Conservation (phyloP, 2,113 vertebrate species). For the Crotalus tigris region DNA sequence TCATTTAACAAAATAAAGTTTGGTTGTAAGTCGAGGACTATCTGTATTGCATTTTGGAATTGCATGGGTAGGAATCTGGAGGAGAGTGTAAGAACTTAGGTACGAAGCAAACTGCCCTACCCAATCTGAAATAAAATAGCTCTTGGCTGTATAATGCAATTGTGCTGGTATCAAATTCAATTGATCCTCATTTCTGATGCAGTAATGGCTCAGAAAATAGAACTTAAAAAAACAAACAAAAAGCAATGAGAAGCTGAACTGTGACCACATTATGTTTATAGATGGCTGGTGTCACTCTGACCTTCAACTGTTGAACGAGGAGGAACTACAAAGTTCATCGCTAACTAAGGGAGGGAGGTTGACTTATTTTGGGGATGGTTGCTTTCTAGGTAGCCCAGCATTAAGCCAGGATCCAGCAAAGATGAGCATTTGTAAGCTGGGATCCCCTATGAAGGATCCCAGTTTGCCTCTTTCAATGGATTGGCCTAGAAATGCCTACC, state of each 20-base stretch:
- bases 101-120: neutral
- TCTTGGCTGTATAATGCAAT: constrained; percentile 17
- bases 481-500: neutral
- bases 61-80: neutral
- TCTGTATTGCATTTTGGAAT: neutral
- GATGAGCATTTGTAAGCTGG: neutral
- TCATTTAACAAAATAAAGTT: neutral
- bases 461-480: neutral
- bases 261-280: neutral
- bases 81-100: neutral
- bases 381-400: neutral
- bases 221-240: neutral
- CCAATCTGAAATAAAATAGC: constrained; percentile 13
- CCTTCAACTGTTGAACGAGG: neutral
- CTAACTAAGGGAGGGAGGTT: neutral
- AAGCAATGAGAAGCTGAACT: neutral
- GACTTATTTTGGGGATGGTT: neutral
- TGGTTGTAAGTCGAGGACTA: neutral
- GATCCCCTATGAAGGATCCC: neutral
- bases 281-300: neutral
- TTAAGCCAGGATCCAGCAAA: neutral
- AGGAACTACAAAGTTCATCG: neutral
- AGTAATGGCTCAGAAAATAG: constrained; percentile 14
- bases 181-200: constrained; percentile 22
- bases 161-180: constrained; percentile 17